Evolutionary conservation across 2,113 vertebrate species (phyloP).

Genomic region (Trematocara zebra): DNA sequence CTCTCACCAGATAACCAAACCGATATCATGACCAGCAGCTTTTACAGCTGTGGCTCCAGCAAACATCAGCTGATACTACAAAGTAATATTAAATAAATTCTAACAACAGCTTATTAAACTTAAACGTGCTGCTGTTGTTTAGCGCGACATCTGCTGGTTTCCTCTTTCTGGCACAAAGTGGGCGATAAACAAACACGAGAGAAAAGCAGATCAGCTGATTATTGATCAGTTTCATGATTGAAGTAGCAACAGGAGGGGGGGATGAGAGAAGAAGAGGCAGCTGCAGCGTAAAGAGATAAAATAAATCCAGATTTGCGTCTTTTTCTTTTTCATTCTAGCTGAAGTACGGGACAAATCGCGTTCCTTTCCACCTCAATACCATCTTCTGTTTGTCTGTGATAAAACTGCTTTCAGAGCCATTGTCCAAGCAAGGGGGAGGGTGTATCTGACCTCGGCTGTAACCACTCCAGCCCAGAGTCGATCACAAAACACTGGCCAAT

Average conservation of each 20-base stretch:
- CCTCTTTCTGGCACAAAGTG: not conserved
- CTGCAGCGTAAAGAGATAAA: not conserved
- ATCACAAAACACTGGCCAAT: not conserved
- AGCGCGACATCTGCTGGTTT: accelerated
- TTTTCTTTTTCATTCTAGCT: not conserved
- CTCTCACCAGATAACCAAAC: not conserved
- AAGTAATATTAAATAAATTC: not conserved
- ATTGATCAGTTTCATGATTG: accelerated
- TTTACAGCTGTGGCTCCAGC: not conserved
- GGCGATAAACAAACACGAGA: not conserved
- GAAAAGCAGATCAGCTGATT: not conserved
- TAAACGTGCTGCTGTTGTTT: not conserved
- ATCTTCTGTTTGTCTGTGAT: not conserved
- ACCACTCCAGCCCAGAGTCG: not conserved
- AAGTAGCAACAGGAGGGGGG: accelerated
- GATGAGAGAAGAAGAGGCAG: not conserved
- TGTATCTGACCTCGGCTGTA: not conserved
- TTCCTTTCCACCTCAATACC: not conserved
- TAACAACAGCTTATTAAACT: accelerated
- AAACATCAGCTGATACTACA: not conserved
- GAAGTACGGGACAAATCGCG: not conserved
- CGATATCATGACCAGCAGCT: accelerated
- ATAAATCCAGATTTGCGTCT: not conserved
- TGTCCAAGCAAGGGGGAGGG: not conserved
- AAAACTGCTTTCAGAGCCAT: not conserved